Percentiles rank a stretch among this genome's conserved stretches.
phyloP scores from a whole-genome alignment of 2,888 invertebrate species.

The Acleris sparsana region DNA sequence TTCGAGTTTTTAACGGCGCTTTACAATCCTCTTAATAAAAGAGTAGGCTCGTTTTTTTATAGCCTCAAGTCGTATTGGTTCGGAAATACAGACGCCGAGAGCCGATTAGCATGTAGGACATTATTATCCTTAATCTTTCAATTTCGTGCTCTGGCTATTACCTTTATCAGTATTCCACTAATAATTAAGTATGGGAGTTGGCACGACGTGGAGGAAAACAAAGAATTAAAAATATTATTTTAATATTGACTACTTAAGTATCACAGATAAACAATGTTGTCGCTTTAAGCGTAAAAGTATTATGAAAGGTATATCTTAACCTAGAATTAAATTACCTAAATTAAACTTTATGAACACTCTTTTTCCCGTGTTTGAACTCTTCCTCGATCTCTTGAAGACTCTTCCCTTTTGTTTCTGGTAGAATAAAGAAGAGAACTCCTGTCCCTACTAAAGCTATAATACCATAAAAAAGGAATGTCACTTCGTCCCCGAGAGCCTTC shows the following conservation, averaged over 20 bases:
- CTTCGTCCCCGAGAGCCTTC: slow-evolving; percentile 78
- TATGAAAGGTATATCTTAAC: slow-evolving; percentile 40
- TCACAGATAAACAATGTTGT: slow-evolving; percentile 68
- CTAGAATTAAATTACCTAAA: slow-evolving; percentile 37
- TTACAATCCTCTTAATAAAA: too few species aligned
- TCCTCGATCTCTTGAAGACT: slow-evolving; percentile 88
- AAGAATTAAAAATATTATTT: slow-evolving; percentile 40
- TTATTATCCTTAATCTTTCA: too few species aligned
- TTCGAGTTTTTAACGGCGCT: too few species aligned
- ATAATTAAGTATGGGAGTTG: too few species aligned
- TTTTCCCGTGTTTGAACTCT: slow-evolving; percentile 69
- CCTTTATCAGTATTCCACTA: too few species aligned
- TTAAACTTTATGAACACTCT: slow-evolving; percentile 53
- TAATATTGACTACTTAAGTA: slow-evolving; percentile 63
- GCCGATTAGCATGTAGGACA: too few species aligned
- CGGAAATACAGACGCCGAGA: too few species aligned
- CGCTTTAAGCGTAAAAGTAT: slow-evolving; percentile 54
- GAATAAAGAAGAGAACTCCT: slow-evolving; percentile 80
- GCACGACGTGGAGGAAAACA: slow-evolving; percentile 36
- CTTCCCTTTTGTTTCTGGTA: slow-evolving; percentile 88
- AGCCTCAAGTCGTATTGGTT: too few species aligned
- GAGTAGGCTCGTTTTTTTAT: too few species aligned
- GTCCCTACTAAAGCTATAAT: slow-evolving; percentile 83
- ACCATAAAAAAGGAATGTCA: slow-evolving; percentile 86
- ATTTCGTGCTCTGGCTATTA: too few species aligned